phyloP scores from a whole-genome alignment of 2,888 invertebrate species.

The Cantharis lateralis region DNA sequence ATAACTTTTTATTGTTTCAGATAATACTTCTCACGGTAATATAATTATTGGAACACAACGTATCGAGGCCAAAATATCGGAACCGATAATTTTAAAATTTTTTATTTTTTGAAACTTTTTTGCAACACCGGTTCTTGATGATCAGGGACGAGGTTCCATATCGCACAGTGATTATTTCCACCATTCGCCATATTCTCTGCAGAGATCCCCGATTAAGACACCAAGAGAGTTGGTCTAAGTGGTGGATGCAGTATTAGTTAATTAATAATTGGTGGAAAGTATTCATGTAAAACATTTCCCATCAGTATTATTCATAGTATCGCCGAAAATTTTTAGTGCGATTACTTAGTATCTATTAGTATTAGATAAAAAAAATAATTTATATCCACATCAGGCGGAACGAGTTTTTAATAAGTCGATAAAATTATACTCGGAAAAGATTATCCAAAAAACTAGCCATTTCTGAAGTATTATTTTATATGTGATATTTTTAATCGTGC shows the following conservation, averaged over 20 bases:
- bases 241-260: conserved; percentile 45
- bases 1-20: background rate
- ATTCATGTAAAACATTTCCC: background rate
- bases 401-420: background rate
- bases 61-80: background rate
- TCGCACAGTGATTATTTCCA: conserved; percentile 59
- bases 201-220: conserved; percentile 65
- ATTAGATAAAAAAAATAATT: background rate
- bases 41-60: background rate
- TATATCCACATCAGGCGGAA: background rate
- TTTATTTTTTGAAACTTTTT: conserved; percentile 7
- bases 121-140: conserved; percentile 59
- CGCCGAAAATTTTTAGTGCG: background rate
- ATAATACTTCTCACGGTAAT: background rate
- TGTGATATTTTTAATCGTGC: conserved; percentile 15
- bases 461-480: conserved; percentile 10
- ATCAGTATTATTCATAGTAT: conserved; percentile 25
- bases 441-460: background rate
- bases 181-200: conserved; percentile 59
- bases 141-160: conserved; percentile 61
- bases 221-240: conserved; percentile 55
- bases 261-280: background rate
- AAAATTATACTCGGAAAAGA: conserved; percentile 2
- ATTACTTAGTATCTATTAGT: conserved; percentile 1
- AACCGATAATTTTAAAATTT: background rate